A percentile compares a stretch with the other conserved stretches of the same genome.
Conservation (phyloP, 2,113 vertebrate species). For the Leptocoma aspasia region DNA sequence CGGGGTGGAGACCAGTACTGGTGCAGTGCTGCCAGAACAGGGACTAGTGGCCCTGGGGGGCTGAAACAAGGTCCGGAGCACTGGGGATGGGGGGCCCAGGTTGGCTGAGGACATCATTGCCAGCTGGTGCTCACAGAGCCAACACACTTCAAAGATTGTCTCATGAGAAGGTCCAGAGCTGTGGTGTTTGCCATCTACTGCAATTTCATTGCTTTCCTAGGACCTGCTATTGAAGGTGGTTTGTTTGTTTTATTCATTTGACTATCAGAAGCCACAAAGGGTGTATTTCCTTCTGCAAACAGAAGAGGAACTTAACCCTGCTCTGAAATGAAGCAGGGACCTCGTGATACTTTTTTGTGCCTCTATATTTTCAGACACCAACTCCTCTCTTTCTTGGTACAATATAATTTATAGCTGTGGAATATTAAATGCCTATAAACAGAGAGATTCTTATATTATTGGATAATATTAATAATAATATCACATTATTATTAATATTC, state of each 20-base stretch:
- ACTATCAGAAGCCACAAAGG: background rate
- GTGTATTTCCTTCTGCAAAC: background rate
- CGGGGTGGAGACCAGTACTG: background rate
- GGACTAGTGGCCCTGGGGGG: too few species aligned
- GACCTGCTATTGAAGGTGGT: background rate
- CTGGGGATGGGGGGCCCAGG: rapidly evolving
- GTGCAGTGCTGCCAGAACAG: rapidly evolving
- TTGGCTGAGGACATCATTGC: background rate
- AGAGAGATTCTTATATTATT: background rate
- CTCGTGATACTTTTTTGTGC: background rate
- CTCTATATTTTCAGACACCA: background rate
- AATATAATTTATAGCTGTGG: background rate
- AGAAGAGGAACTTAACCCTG: background rate
- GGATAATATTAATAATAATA: background rate
- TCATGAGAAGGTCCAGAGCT: background rate
- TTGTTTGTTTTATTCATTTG: background rate
- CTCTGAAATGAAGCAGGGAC: background rate
- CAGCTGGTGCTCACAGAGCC: background rate
- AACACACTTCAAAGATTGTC: background rate
- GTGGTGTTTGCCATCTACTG: background rate
- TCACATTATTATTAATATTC: background rate
- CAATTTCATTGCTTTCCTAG: background rate
- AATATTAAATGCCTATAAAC: background rate
- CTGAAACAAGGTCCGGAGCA: background rate
- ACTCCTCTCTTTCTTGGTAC: background rate